Evolutionary conservation across 1,140 invertebrate species (phyloP), one percentile per base, ranked within the genome.

Genomic region (Drosophila biarmipes): DNA sequence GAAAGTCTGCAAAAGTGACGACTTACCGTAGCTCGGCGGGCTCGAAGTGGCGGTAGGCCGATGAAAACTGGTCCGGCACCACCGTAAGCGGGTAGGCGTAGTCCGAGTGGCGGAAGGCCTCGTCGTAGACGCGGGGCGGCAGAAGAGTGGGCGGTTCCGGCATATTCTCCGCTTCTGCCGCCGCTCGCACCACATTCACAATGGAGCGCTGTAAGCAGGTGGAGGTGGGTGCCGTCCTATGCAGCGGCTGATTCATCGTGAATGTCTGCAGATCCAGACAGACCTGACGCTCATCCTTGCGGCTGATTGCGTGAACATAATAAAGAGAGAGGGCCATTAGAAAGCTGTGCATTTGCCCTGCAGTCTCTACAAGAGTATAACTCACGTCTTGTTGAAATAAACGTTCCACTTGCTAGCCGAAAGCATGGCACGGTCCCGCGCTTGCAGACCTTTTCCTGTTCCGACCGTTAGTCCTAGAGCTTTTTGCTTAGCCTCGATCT

Each of bases 31-130:
- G 92, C 79, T 95, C 94, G 0, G 94, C 93, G 15, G 94, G 92
- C 24, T 94, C 93, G 62, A 95, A 95, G 49, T 93, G 81, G 19
- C 95, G 94, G 92, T 97, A 99, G 92, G 94, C 95, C 92, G 98
- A 97, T 66, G 96, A 96, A 92, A 95, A 99, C 92, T 99, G 98
- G 57, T 98, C 98, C 19, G 98, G 97, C 72, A 99, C 95, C 48
- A 99, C 93, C 34, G 98, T 95, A 27, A 99, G 95, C 17, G 98
- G 98, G 93, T 98, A 99, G 24, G 67, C 84, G 21, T 89, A 73
- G 19, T 90, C 84, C 7, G 52, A 38, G 27, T 34, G 11, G 14
- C 46, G 38, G 48, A 69, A 76, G 14, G 57, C 85, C 14, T 45
- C 59, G 53, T 90, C 73, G 42, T 58, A 85, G 21, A 24, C 24